Evolutionary conservation across 2,797 vertebrate species (phyloP), one percentile per base, ranked within the genome.

Genomic region (Labeo calbasu): DNA sequence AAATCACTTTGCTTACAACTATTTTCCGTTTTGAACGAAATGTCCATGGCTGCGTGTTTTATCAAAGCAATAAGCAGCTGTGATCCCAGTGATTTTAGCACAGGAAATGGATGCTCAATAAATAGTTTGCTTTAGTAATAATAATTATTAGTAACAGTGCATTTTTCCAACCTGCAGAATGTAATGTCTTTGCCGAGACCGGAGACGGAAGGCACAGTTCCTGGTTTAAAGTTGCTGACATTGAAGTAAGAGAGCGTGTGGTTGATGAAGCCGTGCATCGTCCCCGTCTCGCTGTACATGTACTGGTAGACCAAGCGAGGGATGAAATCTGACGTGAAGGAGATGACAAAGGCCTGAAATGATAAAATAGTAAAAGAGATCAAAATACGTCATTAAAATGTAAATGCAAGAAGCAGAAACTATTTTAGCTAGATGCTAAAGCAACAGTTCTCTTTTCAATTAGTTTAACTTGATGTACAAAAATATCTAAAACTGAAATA

Each of bases 241-340:
- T 99, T 99, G 94, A 99, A 99, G 91, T 97, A 96, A 79, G 98
- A 99, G 46, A 99, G 96, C 0, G 98, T 99, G 92, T 99, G 97
- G 93, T 99, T 97, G 78, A 99, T 94, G 90, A 99, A 99, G 94
- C 98, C 98, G 3, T 99, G 94, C 95, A 99, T 96, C 90, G 96
- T 98, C 79, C 98, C 98, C 0, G 96, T 96, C 87, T 94, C 93
- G 85, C 98, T 99, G 90, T 97, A 99, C 89, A 95, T 95, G 82
- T 99, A 99, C 90, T 96, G 97, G 90, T 99, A 99, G 90, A 99
- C 96, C 1, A 99, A 96, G 80, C 98, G 97, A 7, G 98, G 98
- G 87, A 99, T 97, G 91, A 99, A 99, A 94, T 99, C 98, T 0
- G 98, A 99, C 4, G 98, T 99, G 93, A 99, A 94, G 59, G 98